Evolutionary conservation across 64 coral and sea anemone genomes (phyloP).

Genomic region (Dendronephthya gigantea): DNA sequence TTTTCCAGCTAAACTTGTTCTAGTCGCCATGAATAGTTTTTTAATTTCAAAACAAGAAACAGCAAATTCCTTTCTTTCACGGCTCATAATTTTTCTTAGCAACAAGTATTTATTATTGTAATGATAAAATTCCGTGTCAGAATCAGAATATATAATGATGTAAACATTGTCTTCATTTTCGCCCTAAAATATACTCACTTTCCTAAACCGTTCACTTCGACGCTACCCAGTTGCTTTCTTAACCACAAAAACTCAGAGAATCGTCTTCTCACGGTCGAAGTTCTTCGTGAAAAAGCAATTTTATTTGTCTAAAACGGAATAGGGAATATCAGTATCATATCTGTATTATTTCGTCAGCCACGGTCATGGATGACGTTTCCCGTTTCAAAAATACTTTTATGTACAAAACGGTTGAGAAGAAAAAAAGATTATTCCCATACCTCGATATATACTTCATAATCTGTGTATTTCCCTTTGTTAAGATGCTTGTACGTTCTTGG

Average conservation of each 20-base stretch:
- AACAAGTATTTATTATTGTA: too few relatives aligned
- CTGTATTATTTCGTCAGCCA: neutral
- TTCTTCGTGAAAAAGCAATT: slow-evolving; percentile 79
- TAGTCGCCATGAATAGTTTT: too few relatives aligned
- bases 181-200: slow-evolving; percentile 29
- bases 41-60: too few relatives aligned
- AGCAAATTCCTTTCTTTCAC: neutral
- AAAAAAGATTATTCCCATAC: slow-evolving; percentile 16
- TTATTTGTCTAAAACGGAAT: slow-evolving; percentile 52
- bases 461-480: slow-evolving; percentile 54
- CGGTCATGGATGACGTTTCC: neutral
- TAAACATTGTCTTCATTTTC: neutral
- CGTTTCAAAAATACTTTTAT: neutral
- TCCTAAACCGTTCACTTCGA: slow-evolving; percentile 67
- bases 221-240: slow-evolving; percentile 54
- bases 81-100: neutral
- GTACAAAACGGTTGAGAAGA: neutral
- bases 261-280: slow-evolving; percentile 68
- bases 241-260: slow-evolving; percentile 92
- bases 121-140: neutral
- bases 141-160: neutral
- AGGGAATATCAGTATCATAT: neutral
- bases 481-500: neutral
- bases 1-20: too few relatives aligned
- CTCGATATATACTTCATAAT: slow-evolving; percentile 87